A percentile compares a stretch with the other conserved stretches of the same genome.
Conservation (phyloP, 1,140 invertebrate genomes). For the Zaprionus inermis region DNA sequence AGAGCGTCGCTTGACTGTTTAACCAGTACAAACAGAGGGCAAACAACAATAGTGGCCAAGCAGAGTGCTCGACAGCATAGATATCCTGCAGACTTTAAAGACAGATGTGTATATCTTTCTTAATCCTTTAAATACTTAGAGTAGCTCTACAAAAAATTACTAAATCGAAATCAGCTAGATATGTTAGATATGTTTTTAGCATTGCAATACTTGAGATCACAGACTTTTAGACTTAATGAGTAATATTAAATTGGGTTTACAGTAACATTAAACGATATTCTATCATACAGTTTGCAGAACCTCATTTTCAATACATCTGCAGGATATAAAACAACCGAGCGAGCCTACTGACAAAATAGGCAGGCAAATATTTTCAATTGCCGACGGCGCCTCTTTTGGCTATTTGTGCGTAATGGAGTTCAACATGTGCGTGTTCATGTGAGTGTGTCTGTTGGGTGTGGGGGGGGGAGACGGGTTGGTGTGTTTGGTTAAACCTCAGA, state of each 20-base stretch:
- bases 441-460: neutral
- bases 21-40: conserved; percentile 21
- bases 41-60: conserved; percentile 13
- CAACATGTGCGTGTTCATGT: conserved; percentile 32
- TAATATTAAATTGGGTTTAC: neutral
- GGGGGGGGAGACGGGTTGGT: conserved; percentile 8
- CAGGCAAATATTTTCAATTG: conserved; percentile 71
- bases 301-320: neutral
- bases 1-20: conserved; percentile 22
- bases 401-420: conserved; percentile 65
- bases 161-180: too few species aligned
- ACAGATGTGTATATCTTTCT: too few species aligned
- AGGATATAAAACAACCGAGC: conserved; percentile 33
- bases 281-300: too few species aligned
- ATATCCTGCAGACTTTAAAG: conserved; percentile 24
- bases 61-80: neutral
- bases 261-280: neutral
- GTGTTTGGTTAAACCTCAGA: conserved; percentile 59
- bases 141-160: too few species aligned
- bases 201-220: neutral
- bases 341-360: conserved; percentile 42
- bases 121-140: too few species aligned
- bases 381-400: conserved; percentile 37
- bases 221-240: too few species aligned
- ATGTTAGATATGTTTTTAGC: neutral